Percentiles rank a stretch among this genome's conserved stretches.
These are phyloP conservation scores for Allobates femoralis DNA, from an alignment of 2,797 vertebrate species.

Conservation along the genomic window DNA sequence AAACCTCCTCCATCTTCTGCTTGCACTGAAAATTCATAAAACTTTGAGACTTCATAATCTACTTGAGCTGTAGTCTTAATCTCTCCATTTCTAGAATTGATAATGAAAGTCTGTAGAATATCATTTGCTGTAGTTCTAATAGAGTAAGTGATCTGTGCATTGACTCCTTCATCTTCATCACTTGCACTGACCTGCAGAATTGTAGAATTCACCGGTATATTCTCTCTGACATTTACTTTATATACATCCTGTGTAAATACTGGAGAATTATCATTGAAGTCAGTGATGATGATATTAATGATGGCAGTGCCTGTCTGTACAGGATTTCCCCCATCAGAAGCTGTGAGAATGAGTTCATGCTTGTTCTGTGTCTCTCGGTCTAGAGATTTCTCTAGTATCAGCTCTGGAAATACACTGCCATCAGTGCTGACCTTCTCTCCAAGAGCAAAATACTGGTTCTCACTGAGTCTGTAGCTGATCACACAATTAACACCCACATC, in stretches of 20 bases:
- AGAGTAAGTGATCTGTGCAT: constrained; percentile 63
- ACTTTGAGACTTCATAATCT: neutral
- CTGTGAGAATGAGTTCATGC: constrained; percentile 87
- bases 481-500: neutral
- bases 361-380: constrained; percentile 87
- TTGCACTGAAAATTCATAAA: neutral
- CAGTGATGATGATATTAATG: neutral
- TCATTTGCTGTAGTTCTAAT: neutral
- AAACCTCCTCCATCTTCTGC: neutral
- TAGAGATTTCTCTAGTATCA: constrained; percentile 86
- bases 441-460: constrained; percentile 85
- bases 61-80: neutral
- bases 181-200: constrained; percentile 25
- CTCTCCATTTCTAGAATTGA: neutral
- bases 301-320: constrained; percentile 78
- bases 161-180: constrained; percentile 29
- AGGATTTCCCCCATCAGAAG: constrained; percentile 78
- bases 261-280: constrained; percentile 12
- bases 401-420: constrained; percentile 87
- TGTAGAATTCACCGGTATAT: constrained; percentile 24
- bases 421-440: constrained; percentile 88
- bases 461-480: constrained; percentile 71
- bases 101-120: neutral
- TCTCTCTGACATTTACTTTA: constrained; percentile 32
- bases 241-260: constrained; percentile 38